phyloP scores from a whole-genome alignment of 2,888 invertebrate species.

The Zygaena filipendulae region DNA sequence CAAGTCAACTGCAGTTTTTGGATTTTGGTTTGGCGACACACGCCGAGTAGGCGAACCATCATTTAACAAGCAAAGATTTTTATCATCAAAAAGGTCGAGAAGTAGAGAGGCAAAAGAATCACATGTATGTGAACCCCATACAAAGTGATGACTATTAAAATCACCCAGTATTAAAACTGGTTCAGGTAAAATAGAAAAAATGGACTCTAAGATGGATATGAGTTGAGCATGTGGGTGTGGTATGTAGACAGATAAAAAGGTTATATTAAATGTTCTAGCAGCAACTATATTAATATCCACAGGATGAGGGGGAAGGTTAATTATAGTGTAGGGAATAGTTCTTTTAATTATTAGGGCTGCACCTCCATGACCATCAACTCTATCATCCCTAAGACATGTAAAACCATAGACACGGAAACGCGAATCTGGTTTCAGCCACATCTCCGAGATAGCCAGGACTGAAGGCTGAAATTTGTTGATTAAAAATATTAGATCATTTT shows the following conservation, averaged over 20 bases:
- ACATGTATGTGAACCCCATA: slow-evolving; percentile 13
- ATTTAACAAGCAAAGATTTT: background rate
- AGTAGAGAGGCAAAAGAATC: slow-evolving; percentile 6
- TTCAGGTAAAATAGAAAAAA: slow-evolving; percentile 4
- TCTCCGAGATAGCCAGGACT: slow-evolving; percentile 12
- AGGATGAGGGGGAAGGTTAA: slow-evolving; percentile 9
- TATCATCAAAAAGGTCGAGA: slow-evolving; percentile 7
- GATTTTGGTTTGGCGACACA: background rate
- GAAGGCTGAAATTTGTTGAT: slow-evolving; percentile 7
- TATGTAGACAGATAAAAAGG: slow-evolving; percentile 14
- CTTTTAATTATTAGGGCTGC: slow-evolving; percentile 8
- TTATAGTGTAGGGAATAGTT: slow-evolving; percentile 8
- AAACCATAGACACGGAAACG: slow-evolving; percentile 13
- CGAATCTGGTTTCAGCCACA: slow-evolving; percentile 14
- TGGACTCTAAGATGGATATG: slow-evolving; percentile 3
- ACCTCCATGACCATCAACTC: slow-evolving; percentile 17
- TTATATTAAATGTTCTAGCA: slow-evolving; percentile 9
- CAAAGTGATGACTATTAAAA: slow-evolving; percentile 12
- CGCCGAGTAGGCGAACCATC: background rate
- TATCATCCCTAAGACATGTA: slow-evolving; percentile 17
- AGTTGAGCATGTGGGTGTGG: slow-evolving; percentile 9
- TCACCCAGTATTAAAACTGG: slow-evolving; percentile 10
- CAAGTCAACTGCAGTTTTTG: background rate
- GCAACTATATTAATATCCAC: slow-evolving; percentile 12
- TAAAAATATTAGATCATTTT: slow-evolving; percentile 6